phyloP scores from a whole-genome alignment of 2,888 invertebrate species.

The Antheraea assamensis region DNA sequence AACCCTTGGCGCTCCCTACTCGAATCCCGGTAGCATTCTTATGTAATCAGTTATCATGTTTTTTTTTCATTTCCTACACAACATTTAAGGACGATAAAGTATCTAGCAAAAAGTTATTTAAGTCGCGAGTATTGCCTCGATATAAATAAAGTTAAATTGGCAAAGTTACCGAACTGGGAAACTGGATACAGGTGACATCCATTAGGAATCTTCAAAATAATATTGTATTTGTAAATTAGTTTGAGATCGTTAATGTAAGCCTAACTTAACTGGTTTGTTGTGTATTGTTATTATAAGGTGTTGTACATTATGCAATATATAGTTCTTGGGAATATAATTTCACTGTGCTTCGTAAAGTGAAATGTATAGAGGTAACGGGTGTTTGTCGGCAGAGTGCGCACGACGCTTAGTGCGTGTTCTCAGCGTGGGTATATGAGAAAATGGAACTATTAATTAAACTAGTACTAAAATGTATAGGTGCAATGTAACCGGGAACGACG shows the following conservation, averaged over 20 bases:
- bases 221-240: slow-evolving; percentile 60
- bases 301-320: slow-evolving; percentile 30
- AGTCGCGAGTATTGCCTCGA: slow-evolving; percentile 67
- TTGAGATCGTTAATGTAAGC: slow-evolving; percentile 43
- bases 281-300: slow-evolving; percentile 12
- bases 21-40: slow-evolving; percentile 57
- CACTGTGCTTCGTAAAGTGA: slow-evolving; percentile 60
- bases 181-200: slow-evolving; percentile 63
- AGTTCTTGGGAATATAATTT: slow-evolving; percentile 51
- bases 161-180: slow-evolving; percentile 64
- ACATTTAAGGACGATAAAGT: slow-evolving; percentile 61
- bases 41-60: slow-evolving; percentile 68
- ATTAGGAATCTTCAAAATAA: slow-evolving; percentile 60
- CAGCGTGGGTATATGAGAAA: slow-evolving; percentile 63
- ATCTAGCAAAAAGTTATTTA: slow-evolving; percentile 65
- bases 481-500: slow-evolving; percentile 47
- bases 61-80: slow-evolving; percentile 65
- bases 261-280: slow-evolving; percentile 18
- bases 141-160: slow-evolving; percentile 81
- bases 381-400: slow-evolving; percentile 11
- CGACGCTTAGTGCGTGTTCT: slow-evolving; percentile 42
- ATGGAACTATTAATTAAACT: slow-evolving; percentile 78
- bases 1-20: slow-evolving; percentile 27
- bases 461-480: slow-evolving; percentile 67
- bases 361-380: slow-evolving; percentile 60